These are phyloP conservation scores for Solenodon paradoxus DNA, from an alignment of 2,113 vertebrate species.

Conservation along the genomic window DNA sequence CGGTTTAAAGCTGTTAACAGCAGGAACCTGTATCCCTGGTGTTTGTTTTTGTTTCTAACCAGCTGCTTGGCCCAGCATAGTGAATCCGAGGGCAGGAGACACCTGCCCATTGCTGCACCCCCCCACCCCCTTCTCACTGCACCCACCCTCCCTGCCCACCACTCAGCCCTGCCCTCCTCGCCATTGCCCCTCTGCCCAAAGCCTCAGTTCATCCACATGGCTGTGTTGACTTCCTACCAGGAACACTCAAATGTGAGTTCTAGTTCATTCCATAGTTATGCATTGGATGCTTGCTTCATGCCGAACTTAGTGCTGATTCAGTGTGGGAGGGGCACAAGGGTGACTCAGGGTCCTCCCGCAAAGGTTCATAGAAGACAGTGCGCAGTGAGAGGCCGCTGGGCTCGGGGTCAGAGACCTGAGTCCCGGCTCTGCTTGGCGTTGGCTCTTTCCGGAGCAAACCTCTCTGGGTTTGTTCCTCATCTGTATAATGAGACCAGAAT, in stretches of 20 bases:
- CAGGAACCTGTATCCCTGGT: conserved; percentile 68
- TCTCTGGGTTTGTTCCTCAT: not conserved
- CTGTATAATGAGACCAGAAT: not conserved
- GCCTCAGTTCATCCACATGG: not conserved
- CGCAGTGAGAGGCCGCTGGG: not conserved
- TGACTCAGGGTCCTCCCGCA: not conserved
- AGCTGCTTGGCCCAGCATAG: conserved; percentile 61
- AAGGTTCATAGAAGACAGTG: not conserved
- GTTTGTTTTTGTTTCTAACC: conserved; percentile 78
- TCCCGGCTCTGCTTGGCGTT: not conserved
- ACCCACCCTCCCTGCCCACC: not conserved
- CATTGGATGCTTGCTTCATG: not conserved
- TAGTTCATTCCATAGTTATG: not conserved
- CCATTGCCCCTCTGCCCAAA: not conserved
- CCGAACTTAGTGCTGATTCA: not conserved
- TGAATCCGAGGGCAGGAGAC: conserved; percentile 50
- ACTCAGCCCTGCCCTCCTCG: not conserved
- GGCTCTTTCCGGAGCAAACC: not conserved
- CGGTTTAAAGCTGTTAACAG: conserved; percentile 75
- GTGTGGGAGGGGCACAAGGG: not conserved
- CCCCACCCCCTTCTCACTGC: not conserved
- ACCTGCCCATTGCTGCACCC: conserved; percentile 43
- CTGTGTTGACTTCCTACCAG: not conserved
- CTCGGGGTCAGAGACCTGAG: not conserved
- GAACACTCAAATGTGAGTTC: not conserved